phyloP scores from a whole-genome alignment of 2,888 invertebrate genomes.

The Diachrysia chrysitis region DNA sequence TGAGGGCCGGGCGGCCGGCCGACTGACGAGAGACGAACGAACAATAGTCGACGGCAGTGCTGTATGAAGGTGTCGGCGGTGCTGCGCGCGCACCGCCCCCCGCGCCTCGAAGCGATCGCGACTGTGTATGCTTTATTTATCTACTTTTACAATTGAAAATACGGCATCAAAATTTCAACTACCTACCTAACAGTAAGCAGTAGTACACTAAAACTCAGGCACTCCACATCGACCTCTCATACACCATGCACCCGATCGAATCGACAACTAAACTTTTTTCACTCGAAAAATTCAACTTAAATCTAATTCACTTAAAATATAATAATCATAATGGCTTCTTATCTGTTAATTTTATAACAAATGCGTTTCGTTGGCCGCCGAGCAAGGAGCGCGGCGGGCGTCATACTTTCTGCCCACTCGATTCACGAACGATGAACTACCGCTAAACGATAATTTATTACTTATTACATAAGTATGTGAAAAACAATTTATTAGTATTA shows the following conservation, averaged over 20 bases:
- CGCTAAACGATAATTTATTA: constrained; percentile 84
- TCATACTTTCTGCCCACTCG: constrained; percentile 70
- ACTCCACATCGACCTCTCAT: constrained; percentile 87
- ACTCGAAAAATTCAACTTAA: constrained; percentile 88
- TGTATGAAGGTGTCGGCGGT: constrained; percentile 58
- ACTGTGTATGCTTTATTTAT: constrained; percentile 84
- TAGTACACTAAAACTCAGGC: constrained; percentile 87
- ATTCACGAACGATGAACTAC: constrained; percentile 80
- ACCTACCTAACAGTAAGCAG: constrained; percentile 90
- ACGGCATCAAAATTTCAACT: constrained; percentile 88
- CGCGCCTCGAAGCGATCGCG: constrained; percentile 79
- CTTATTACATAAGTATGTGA: constrained; percentile 87
- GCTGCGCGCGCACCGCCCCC: constrained; percentile 51
- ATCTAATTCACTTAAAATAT: constrained; percentile 87
- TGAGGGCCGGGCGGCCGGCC: constrained; percentile 50
- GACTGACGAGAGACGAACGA: constrained; percentile 50
- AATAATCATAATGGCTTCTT: constrained; percentile 88
- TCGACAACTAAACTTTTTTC: constrained; percentile 85
- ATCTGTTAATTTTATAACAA: constrained; percentile 88
- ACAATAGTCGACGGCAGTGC: constrained; percentile 67
- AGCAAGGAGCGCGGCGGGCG: constrained; percentile 80
- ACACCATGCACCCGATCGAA: constrained; percentile 87
- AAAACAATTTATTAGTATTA: constrained; percentile 83
- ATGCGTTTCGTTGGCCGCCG: constrained; percentile 88
- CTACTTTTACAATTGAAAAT: constrained; percentile 87